Evolutionary conservation across 1,140 invertebrate species (phyloP), one percentile per base, ranked within the genome.

Genomic region (Hetaerina americana): DNA sequence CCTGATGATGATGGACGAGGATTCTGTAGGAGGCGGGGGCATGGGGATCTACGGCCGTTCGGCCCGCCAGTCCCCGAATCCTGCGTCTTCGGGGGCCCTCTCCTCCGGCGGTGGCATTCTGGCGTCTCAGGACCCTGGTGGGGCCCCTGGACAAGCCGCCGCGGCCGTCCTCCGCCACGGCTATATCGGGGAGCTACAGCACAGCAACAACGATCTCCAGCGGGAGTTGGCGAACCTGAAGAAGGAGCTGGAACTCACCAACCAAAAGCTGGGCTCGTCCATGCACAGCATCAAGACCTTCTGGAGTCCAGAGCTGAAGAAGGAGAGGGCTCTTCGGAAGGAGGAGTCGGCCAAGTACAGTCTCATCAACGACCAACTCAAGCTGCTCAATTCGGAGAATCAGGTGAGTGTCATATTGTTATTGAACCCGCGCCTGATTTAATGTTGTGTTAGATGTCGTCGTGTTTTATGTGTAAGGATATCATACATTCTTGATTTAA

Each of bases 251-350:
- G 96, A 99, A 83, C 84, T 96, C 74, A 97, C 95, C 72, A 98
- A 98, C 83, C 96, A 98, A 82, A 99, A 99, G 82, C 85, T 99
- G 73, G 95, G 95, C 78, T 98, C 96, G 78, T 96, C 93, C 77
- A 99, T 99, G 96, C 96, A 98, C 83, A 96, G 94, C 82, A 99
- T 99, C 79, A 99, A 99, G 84, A 98, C 96, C 12, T 99, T 99
- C 84, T 99, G 97, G 97, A 97, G 95, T 81, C 97, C 97, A 0
- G 97, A 99, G 81, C 85, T 99, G 77, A 99, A 99, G 83, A 98
- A 98, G 84, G 97, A 99, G 83, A 84, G 97, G 72, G 94, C 96
- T 15, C 80, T 98, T 68, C 84, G 97, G 70, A 99, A 99, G 82
- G 97, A 99, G 82, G 97, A 99, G 83, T 95, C 93, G 78, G 94